Evolutionary conservation across 2,113 vertebrate species (phyloP), one percentile per base, ranked within the genome.

Genomic region (Rhombomys opimus): DNA sequence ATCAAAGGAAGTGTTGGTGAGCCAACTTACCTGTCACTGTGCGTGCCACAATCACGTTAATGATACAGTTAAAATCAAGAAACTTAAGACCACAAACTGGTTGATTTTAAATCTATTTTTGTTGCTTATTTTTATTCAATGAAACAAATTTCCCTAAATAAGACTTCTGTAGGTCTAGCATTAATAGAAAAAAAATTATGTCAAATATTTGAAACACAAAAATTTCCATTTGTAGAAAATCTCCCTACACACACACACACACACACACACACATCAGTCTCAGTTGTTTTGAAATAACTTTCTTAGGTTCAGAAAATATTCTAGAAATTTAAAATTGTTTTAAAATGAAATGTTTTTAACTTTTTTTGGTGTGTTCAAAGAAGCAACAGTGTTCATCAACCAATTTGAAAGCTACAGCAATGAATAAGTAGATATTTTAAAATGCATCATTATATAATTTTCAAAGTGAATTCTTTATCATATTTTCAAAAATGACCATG

Each of bases 151-250:
- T 93, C 30, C 18, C 27, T 7, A 70, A 87, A 65, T 76, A 87
- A 41, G 30, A 22, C 46, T 87, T 93, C 14, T 87, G 22, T 0
- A 80, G 57, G 54, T 23, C 9, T 75, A 85, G n/a, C 10, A 93
- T 61, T 87, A 81, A 87, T 89, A 10, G 4, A 65, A 88, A 96
- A 92, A 18, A 35, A n/a, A n/a, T n/a, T 20, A 87, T 84, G 27
- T 70, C 4, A 77, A 77, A n/a, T 89, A 41, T 75, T 75, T 72
- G 2, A 96, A 93, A 41, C 12, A 50, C 77, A 73, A 90, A 89
- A 94, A 50, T 82, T 52, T 1, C 82, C 12, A 75, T 63, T 93
- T 93, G 23, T 8, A 84, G n/a, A 75, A 96, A 96, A 89, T 46
- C 46, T 46, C 5, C 46, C 46, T 46, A 46, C 46, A 46, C 5